These are phyloP conservation scores for Aegotheles bennettii DNA, from an alignment of 2,113 vertebrate genomes.

Conservation along the genomic window DNA sequence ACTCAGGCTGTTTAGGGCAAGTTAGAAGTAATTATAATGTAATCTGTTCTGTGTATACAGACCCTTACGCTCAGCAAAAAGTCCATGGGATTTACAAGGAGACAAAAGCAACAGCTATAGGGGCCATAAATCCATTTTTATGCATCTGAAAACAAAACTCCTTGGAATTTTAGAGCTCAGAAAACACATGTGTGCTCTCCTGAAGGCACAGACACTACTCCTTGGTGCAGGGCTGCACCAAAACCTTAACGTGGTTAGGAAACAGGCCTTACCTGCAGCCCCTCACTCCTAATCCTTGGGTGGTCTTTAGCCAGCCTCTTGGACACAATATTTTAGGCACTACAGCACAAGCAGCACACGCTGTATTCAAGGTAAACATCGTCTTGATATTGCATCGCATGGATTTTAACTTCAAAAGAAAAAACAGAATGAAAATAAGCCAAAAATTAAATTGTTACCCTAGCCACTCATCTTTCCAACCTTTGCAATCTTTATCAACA, in stretches of 20 bases:
- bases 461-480: not conserved
- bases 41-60: not conserved
- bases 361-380: slow-evolving; percentile 28
- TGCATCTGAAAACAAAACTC: not conserved
- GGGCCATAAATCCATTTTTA: not conserved
- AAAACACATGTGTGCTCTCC: not conserved
- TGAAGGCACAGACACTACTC: not conserved
- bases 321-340: slow-evolving; percentile 67
- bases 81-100: not conserved
- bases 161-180: not conserved
- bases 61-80: not conserved
- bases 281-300: not conserved
- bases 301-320: slow-evolving; percentile 55
- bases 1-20: not conserved
- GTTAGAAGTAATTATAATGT: not conserved
- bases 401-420: slow-evolving; percentile 47
- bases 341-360: slow-evolving; percentile 78
- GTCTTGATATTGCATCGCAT: slow-evolving; percentile 69
- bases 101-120: not conserved
- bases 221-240: not conserved
- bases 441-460: not conserved
- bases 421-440: not conserved
- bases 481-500: not conserved
- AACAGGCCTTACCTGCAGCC: slow-evolving; percentile 77
- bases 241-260: not conserved